Percentiles rank a stretch among this genome's conserved stretches.
Conservation (phyloP, 1,140 invertebrate species). For the Prorops nasuta region DNA sequence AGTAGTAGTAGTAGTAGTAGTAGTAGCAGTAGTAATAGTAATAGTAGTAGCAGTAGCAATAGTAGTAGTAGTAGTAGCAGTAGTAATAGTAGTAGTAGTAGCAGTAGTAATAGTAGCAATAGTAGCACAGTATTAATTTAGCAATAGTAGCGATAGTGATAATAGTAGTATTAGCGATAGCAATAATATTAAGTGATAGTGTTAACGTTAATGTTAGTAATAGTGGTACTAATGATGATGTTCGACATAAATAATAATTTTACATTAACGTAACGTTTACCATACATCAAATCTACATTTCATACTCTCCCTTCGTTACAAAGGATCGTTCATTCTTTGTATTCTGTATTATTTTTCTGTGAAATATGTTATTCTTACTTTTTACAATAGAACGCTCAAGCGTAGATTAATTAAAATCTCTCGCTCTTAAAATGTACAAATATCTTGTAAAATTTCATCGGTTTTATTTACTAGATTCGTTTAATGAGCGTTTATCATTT, state of each 20-base stretch:
- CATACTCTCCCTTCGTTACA: background rate
- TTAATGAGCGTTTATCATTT: slow-evolving; percentile 8
- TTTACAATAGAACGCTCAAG: too few relatives aligned
- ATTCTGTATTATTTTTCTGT: too few relatives aligned
- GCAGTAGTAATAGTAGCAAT: background rate
- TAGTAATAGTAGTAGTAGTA: slow-evolving; percentile 11
- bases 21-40: slow-evolving; percentile 7
- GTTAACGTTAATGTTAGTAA: slow-evolving; percentile 13
- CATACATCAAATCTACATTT: background rate
- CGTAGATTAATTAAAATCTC: too few relatives aligned
- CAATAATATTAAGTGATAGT: slow-evolving; percentile 2
- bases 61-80: slow-evolving; percentile 7
- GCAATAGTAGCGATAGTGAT: slow-evolving; percentile 15
- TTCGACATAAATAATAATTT: slow-evolving; percentile 17
- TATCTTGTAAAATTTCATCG: slow-evolving; percentile 5
- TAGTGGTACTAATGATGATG: too few relatives aligned
- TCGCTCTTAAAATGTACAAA: too few relatives aligned
- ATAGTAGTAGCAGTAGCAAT: slow-evolving; percentile 14
- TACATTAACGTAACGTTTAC: slow-evolving; percentile 17
- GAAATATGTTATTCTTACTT: too few relatives aligned
- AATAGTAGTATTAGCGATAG: slow-evolving; percentile 2
- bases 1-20: slow-evolving; percentile 1
- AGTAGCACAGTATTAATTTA: background rate
- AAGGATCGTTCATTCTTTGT: too few relatives aligned
- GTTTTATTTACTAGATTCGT: slow-evolving; percentile 3